Percentiles rank a stretch among this genome's conserved stretches.
phyloP scores from a whole-genome alignment of 1,140 invertebrate genomes.

The Liolophura sinensis region DNA sequence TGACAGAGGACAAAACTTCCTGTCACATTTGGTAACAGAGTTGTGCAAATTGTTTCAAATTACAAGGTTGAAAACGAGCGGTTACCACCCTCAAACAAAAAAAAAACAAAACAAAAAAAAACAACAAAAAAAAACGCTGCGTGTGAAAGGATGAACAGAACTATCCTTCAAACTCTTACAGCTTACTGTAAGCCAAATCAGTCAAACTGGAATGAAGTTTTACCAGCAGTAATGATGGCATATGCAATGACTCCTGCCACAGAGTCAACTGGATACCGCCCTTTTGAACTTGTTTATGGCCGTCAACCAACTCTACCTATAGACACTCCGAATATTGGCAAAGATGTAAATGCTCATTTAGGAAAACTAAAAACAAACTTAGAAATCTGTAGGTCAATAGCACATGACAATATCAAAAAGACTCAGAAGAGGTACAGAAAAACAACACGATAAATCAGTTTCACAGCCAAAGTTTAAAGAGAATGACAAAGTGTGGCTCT shows the following conservation, averaged over 20 bases:
- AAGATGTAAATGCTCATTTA: constrained; percentile 4
- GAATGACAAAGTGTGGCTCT: constrained; percentile 15
- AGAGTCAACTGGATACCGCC: constrained; percentile 17
- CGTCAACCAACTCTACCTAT: constrained; percentile 20
- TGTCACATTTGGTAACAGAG: constrained; percentile 4
- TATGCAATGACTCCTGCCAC: constrained; percentile 11
- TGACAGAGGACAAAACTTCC: neutral
- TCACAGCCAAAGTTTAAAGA: constrained; percentile 8
- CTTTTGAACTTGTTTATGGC: constrained; percentile 18
- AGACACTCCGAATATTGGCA: constrained; percentile 4
- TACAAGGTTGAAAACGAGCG: constrained; percentile 3
- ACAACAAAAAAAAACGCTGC: too few relatives aligned
- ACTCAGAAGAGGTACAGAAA: constrained; percentile 15
- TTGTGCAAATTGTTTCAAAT: constrained; percentile 6
- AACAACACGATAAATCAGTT: constrained; percentile 15
- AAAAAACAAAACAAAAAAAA: too few relatives aligned
- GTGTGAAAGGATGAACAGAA: too few relatives aligned
- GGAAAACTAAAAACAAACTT: constrained; percentile 3
- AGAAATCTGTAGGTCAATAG: constrained; percentile 8
- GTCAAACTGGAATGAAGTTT: constrained; percentile 18
- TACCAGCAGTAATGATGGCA: constrained; percentile 21
- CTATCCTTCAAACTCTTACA: too few relatives aligned
- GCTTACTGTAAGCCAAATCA: too few relatives aligned
- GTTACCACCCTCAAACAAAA: constrained; percentile 7
- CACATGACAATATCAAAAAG: too few relatives aligned